Percentiles rank a stretch among this genome's conserved stretches.
Conservation (phyloP, 2,888 invertebrate genomes). For the Bimastos eiseni region DNA sequence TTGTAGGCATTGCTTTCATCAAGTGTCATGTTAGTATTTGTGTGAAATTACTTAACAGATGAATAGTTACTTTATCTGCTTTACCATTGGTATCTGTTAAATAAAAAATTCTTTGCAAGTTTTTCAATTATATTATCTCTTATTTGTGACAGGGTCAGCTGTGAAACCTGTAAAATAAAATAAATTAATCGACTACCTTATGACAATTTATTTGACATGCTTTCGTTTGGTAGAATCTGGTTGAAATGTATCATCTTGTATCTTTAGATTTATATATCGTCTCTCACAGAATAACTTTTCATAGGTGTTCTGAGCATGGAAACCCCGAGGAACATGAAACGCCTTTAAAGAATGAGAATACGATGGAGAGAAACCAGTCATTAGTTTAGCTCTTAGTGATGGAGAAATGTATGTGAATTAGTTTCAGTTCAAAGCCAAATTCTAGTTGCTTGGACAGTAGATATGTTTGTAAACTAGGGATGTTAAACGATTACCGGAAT, state of each 20-base stretch:
- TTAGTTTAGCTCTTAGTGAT: no score
- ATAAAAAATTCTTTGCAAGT: not conserved
- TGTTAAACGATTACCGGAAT: no score
- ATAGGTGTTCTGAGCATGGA: no score
- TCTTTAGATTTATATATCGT: no score
- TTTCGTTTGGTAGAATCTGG: not conserved
- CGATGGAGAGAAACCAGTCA: no score
- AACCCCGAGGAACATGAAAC: no score
- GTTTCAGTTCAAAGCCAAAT: not conserved
- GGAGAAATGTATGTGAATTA: no score
- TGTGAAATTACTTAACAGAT: not conserved
- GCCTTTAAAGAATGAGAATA: no score
- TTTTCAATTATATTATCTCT: not conserved
- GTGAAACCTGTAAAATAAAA: not conserved
- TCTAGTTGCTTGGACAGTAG: not conserved
- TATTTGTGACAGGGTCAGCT: not conserved
- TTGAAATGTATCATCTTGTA: no score
- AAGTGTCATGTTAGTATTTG: not conserved
- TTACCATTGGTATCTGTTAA: not conserved
- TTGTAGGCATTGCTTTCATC: constrained; percentile 21
- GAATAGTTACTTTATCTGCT: not conserved
- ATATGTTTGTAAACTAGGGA: no score
- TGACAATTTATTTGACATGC: not conserved
- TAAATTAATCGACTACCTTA: not conserved
- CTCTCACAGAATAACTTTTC: no score